A percentile compares a stretch with the other conserved stretches of the same genome.
Conservation (phyloP, 1,140 invertebrate genomes). For the Drosophila lacteicornis region DNA sequence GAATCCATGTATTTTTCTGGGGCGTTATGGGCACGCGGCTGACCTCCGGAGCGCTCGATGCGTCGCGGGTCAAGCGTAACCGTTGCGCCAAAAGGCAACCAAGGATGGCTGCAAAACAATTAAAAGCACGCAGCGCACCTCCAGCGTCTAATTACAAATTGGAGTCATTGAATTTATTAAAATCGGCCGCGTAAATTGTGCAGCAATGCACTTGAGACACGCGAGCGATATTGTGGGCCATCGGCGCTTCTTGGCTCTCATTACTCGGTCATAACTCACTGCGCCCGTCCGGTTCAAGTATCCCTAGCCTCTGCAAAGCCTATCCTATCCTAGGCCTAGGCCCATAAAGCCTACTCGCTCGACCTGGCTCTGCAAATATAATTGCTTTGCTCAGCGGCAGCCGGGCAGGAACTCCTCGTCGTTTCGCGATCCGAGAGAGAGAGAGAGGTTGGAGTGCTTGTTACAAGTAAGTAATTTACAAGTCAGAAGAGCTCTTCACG, state of each 20-base stretch:
- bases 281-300: constrained; percentile 47
- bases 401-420: constrained; percentile 18
- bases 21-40: constrained; percentile 57
- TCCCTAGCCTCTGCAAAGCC: constrained; percentile 22
- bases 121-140: constrained; percentile 81
- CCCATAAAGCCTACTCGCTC: constrained; percentile 20
- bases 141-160: constrained; percentile 83
- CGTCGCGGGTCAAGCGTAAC: constrained; percentile 76
- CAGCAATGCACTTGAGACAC: constrained; percentile 72
- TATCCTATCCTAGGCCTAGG: constrained; percentile 1
- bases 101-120: constrained; percentile 82
- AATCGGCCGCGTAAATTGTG: constrained; percentile 70
- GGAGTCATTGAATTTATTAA: constrained; percentile 83
- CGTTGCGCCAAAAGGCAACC: constrained; percentile 83
- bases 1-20: constrained; percentile 11
- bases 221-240: constrained; percentile 62
- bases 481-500: constrained; percentile 11
- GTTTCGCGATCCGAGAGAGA: not conserved
- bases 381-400: constrained; percentile 14
- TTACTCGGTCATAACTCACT: constrained; percentile 73
- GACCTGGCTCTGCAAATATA: constrained; percentile 29
- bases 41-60: constrained; percentile 58
- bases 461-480: constrained; percentile 18
- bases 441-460: constrained; percentile 1
- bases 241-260: constrained; percentile 50